These are phyloP conservation scores for Drosophila azteca DNA, from an alignment of 1,140 invertebrate species.

Conservation along the genomic window DNA sequence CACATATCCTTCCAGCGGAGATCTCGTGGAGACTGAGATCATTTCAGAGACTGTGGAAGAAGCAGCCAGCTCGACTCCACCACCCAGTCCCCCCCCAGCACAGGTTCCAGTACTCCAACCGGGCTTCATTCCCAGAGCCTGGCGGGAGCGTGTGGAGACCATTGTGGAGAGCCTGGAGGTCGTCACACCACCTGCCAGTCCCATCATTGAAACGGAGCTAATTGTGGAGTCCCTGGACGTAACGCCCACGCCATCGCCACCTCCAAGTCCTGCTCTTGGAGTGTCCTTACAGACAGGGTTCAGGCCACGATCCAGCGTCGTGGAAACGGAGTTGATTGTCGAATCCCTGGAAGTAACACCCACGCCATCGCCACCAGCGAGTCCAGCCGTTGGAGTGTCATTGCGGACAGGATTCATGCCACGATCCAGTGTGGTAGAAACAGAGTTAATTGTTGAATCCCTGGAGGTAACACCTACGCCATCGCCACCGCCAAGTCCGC, in stretches of 20 bases:
- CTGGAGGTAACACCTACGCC: slow-evolving; percentile 15
- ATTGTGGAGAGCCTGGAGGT: slow-evolving; percentile 26
- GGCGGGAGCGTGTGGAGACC: slow-evolving; percentile 19
- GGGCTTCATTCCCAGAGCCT: slow-evolving; percentile 15
- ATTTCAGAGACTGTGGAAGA: background rate
- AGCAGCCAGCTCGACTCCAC: background rate
- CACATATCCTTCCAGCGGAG: background rate
- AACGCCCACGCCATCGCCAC: slow-evolving; percentile 24
- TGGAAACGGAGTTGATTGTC: slow-evolving; percentile 17
- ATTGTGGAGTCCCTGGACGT: slow-evolving; percentile 29
- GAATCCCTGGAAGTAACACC: slow-evolving; percentile 29
- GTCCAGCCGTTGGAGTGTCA: background rate
- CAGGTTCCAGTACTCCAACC: slow-evolving; percentile 8
- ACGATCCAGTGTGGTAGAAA: background rate
- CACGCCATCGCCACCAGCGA: slow-evolving; percentile 24
- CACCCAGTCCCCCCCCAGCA: background rate
- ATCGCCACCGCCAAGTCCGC: slow-evolving; percentile 19
- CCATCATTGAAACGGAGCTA: slow-evolving; percentile 20
- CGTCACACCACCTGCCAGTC: background rate
- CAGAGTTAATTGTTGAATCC: slow-evolving; percentile 31
- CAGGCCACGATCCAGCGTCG: slow-evolving; percentile 9
- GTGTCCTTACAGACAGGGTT: slow-evolving; percentile 12
- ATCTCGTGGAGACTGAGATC: background rate
- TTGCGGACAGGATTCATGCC: slow-evolving; percentile 25
- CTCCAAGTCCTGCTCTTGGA: slow-evolving; percentile 10